Evolutionary conservation across 2,888 invertebrate genomes (phyloP), one percentile per base, ranked within the genome.

Genomic region (Andrena hattorfiana): DNA sequence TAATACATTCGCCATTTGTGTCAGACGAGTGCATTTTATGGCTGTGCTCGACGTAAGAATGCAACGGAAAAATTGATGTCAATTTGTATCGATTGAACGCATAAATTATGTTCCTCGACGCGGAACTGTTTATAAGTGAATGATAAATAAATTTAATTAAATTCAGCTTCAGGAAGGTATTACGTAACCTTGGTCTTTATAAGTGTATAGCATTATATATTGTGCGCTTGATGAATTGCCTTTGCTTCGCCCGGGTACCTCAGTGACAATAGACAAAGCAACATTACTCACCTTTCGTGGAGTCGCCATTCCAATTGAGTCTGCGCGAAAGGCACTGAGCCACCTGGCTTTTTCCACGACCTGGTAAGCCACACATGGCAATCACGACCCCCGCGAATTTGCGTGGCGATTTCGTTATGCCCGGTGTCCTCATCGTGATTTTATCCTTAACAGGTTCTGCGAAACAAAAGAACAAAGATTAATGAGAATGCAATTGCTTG

Each of bases 311-410:
- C 97, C 98, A 99, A 94, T 98, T 98, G 77, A 99, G 96, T 92
- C 98, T 98, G 79, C 98, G 95, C 70, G 97, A 96, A 59, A 99
- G 95, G 90, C 98, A 97, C 93, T 97, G 97, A 0, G 98, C 97
- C 78, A 99, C 96, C 93, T 98, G 97, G 71, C 98, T 98, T 95
- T 99, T 99, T 82, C 99, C 99, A 35, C 98, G 95, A 23, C 98
- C 99, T 0, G 99, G 99, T 80, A 98, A 95, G 23, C 99, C 99
- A 51, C 98, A 98, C 95, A 98, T 96, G 48, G 97, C 97, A 87
- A 99, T 97, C 78, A 99, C 96, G 83, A 98, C 95, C 1, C 98
- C 97, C 30, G 96, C 95, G 89, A 95, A 95, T 90, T 95, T 95
- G 13, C 94, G 94, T 77, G 95, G 93, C 49, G 94, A 89, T 64